Evolutionary conservation across 2,888 invertebrate genomes (phyloP), one percentile per base, ranked within the genome.

Genomic region (Erebia ligea): DNA sequence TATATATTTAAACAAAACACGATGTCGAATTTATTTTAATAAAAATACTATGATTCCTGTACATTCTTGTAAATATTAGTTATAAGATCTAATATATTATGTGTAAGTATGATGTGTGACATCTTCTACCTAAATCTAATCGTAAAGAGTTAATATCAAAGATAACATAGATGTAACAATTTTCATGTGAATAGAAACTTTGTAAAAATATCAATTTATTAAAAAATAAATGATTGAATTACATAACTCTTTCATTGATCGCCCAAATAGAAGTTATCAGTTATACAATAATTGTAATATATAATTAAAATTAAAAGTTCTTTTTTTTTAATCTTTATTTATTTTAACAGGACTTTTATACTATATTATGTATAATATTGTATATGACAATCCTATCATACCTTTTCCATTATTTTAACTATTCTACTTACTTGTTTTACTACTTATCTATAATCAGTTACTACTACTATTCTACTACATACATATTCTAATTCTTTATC

Each of bases 131-230:
- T 83, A 76, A 81, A 86, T 86, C 84, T 86, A 85, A 84, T 86
- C 88, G 90, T 91, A 87, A 86, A 89, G 81, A 87, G 87, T 88
- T 88, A 88, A 89, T 90, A 91, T 89, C 88, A 90, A 85, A 81
- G 77, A 75, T 78, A 34, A 34, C 6, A 80, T 88, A 86, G 86
- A 75, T 83, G 84, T 88, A 89, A 88, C 81, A 79, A 89, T 89
- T 91, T 91, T 86, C 86, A 89, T 90, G 91, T 91, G 90, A 88
- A 86, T 90, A 91, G 86, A 83, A 74, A 86, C 88, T 90, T 90
- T 91, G 89, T 92, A 91, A 88, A 86, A 83, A 85, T 86, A 88
- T 86, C 84, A 88, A 82, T 89, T 90, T 88, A 91, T 83, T 90
- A 91, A 88, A 89, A 73, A 87, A 89, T 78, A 75, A 76, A 78